Base-by-base conservation (phyloP, 2,888 invertebrate species). In the Drosophila mulleri region DNA sequence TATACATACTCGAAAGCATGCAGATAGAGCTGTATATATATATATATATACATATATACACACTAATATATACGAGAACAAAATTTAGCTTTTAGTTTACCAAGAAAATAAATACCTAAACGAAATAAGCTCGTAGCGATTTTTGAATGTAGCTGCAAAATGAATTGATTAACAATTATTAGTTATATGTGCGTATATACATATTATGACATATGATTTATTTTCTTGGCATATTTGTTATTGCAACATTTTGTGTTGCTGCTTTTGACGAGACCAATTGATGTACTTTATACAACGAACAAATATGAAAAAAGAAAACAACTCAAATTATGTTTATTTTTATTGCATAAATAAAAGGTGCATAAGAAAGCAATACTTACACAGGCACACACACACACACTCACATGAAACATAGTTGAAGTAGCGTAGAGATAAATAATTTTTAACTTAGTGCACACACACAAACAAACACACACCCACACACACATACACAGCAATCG, bases 241-340 rank as follows among this genome's bases (percentile, higher is more conserved):
- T 82, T 78, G 85, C 83, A 89, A 89, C 88, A 54, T 89, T 87
- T 89, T 87, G 83, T 88, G 86, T 35, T 53, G 53, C 86, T 87
- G 90, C 88, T 89, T 78, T 80, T 88, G 86, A 89, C 86, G 86
- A 83, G 83, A 87, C 86, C 86, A 87, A 87, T 89, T 86, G 90
- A 87, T 82, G 86, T 89, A 89, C 82, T 88, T 89, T 86, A 89
- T 86, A 86, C 89, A 86, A 89, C 83, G 83, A 87, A 54, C 39
- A 54, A 41, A 84, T 72, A 63, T 14, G 20, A 61, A 42, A 42
- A 42, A 42, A 29, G 8, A 29, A 29, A 29, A 29, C 29, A 29
- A 39, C 66, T 80, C 72, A 86, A 69, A 57, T 89, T 87, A 89
- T 89, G 88, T 85, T 84, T 87, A 88, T 88, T 88, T 85, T 79